A percentile compares a stretch with the other conserved stretches of the same genome.
Conservation (phyloP, 2,113 vertebrate species). For the Barbus barbus region DNA sequence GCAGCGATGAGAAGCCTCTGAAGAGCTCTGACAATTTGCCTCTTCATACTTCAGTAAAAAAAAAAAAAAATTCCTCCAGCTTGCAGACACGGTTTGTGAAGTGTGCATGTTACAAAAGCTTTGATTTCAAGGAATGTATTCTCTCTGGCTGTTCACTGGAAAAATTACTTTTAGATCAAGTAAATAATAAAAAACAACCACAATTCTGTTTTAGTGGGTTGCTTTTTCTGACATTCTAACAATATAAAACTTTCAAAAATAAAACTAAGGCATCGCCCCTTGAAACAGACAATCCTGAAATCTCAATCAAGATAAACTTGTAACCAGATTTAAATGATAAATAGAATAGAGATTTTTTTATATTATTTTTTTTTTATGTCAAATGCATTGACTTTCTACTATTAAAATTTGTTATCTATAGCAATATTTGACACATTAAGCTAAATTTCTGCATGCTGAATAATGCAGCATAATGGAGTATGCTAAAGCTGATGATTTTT, state of each 20-base stretch:
- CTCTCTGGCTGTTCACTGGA: background rate
- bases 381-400: too few relatives aligned
- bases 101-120: background rate
- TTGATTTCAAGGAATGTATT: constrained; percentile 19
- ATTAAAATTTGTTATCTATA: too few relatives aligned
- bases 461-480: too few relatives aligned
- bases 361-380: too few relatives aligned
- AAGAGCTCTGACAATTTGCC: constrained; percentile 1
- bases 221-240: background rate
- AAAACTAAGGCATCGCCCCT: background rate
- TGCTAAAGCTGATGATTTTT: too few relatives aligned
- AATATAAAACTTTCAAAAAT: background rate
- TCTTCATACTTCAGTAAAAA: constrained; percentile 31
- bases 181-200: background rate
- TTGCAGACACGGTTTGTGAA: background rate
- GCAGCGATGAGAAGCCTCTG: constrained; percentile 5
- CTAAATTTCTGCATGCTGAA: background rate
- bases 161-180: background rate
- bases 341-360: too few relatives aligned
- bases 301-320: too few relatives aligned
- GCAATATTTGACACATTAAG: too few relatives aligned
- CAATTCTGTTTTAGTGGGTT: background rate
- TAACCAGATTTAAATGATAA: too few relatives aligned
- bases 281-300: background rate
- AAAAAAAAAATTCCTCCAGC: constrained; percentile 6